Evolutionary conservation across 2,888 invertebrate genomes (phyloP).

Genomic region (Chymomyza procnemis): DNA sequence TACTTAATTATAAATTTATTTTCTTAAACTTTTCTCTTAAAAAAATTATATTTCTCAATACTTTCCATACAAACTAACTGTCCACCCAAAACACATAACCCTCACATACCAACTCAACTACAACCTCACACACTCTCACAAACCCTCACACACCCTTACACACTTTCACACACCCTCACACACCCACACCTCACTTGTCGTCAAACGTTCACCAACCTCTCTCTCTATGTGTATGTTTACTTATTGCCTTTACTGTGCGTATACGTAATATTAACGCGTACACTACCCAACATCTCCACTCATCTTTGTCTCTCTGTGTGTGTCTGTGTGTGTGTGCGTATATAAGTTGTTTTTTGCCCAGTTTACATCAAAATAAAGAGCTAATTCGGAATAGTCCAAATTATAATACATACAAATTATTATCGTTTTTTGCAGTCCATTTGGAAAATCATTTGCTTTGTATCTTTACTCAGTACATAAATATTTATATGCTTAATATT

Average conservation of each 20-base stretch:
- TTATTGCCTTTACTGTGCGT: slow-evolving; percentile 31
- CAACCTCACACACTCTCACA: slow-evolving; percentile 29
- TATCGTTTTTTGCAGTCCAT: slow-evolving; percentile 40
- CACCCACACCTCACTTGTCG: slow-evolving; percentile 10
- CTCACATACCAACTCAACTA: slow-evolving; percentile 22
- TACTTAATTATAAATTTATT: slow-evolving; percentile 13
- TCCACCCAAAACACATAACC: slow-evolving; percentile 39
- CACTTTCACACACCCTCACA: slow-evolving; percentile 27
- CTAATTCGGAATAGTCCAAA: slow-evolving; percentile 63
- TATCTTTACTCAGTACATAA: slow-evolving; percentile 40
- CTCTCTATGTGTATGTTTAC: slow-evolving; percentile 51
- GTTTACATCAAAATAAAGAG: slow-evolving; percentile 43
- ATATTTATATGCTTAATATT: slow-evolving; percentile 2
- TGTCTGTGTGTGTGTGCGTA: slow-evolving; percentile 25
- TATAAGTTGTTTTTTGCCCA: slow-evolving; percentile 33
- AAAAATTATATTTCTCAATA: slow-evolving; percentile 8
- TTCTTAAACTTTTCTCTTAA: slow-evolving; percentile 20
- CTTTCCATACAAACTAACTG: slow-evolving; percentile 55
- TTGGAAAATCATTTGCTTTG: slow-evolving; percentile 66
- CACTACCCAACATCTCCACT: slow-evolving; percentile 50
- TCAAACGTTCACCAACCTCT: not conserved
- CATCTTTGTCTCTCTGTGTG: slow-evolving; percentile 31
- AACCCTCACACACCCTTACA: slow-evolving; percentile 29
- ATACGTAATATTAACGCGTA: slow-evolving; percentile 23
- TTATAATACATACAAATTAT: slow-evolving; percentile 28